These are phyloP conservation scores for Emmelina monodactyla DNA, from an alignment of 2,888 invertebrate species.

Conservation along the genomic window DNA sequence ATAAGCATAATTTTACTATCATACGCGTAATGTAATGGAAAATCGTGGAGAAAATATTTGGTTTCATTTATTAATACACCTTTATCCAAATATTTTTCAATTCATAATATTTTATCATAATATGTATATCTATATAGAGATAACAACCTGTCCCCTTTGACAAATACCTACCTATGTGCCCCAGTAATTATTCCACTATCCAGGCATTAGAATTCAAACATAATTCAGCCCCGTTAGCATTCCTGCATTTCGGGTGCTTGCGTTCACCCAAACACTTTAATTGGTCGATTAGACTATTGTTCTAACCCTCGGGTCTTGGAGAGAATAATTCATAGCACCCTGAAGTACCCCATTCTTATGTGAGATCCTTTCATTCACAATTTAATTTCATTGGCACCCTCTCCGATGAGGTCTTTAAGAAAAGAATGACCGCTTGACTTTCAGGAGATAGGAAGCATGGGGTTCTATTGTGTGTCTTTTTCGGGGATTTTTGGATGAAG, in stretches of 20 bases:
- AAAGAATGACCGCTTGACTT: constrained; percentile 59
- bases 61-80: too few species aligned
- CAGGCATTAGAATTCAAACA: constrained; percentile 6
- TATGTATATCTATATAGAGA: too few species aligned
- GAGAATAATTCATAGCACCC: constrained; percentile 56
- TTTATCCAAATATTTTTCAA: too few species aligned
- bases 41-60: too few species aligned
- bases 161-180: too few species aligned
- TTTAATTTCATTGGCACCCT: constrained; percentile 65
- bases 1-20: too few species aligned
- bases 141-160: too few species aligned
- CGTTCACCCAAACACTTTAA: constrained; percentile 56
- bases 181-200: not conserved
- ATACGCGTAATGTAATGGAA: too few species aligned
- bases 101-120: too few species aligned
- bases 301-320: constrained; percentile 41
- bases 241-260: constrained; percentile 26
- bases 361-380: constrained; percentile 58
- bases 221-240: constrained; percentile 21
- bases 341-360: constrained; percentile 49
- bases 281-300: constrained; percentile 64
- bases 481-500: too few species aligned
- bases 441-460: constrained; percentile 34
- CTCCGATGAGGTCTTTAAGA: constrained; percentile 35
- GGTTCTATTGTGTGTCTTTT: constrained; percentile 31